phyloP scores from a whole-genome alignment of 1,140 invertebrate genomes.

The Diuraphis noxia region DNA sequence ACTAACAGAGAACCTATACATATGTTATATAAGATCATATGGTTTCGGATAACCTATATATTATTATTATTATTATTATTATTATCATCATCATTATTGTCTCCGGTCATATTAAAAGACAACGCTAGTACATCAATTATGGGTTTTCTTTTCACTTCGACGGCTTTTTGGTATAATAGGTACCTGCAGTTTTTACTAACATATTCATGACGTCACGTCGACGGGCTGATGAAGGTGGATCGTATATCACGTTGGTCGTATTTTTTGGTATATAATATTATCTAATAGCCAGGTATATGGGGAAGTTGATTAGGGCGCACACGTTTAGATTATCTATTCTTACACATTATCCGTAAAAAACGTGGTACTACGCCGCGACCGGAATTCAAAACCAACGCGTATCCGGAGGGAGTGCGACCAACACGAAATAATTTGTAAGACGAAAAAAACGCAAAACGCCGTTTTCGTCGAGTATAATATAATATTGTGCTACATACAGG shows the following conservation, averaged over 20 bases:
- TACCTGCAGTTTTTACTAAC: neutral
- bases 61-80: neutral
- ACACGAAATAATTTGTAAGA: neutral
- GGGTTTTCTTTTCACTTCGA: neutral
- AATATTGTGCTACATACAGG: neutral
- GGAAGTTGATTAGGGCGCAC: slow-evolving; percentile 34
- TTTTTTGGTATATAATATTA: neutral
- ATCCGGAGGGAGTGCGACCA: slow-evolving; percentile 42
- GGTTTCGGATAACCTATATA: neutral
- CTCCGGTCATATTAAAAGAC: neutral
- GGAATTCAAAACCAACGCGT: slow-evolving; percentile 30
- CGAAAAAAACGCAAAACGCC: neutral
- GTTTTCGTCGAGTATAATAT: neutral
- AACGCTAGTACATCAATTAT: neutral
- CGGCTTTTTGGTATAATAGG: neutral
- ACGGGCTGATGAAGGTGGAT: slow-evolving; percentile 26
- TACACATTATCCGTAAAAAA: neutral
- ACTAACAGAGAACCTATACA: neutral
- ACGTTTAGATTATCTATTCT: neutral
- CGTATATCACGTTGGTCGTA: slow-evolving; percentile 13
- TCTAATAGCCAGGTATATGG: neutral
- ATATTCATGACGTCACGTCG: neutral
- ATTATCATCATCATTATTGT: neutral
- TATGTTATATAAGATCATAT: neutral
- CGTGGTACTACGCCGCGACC: neutral